phyloP scores from a whole-genome alignment of 1,140 invertebrate species.

The Oncopodura yosiiana region DNA sequence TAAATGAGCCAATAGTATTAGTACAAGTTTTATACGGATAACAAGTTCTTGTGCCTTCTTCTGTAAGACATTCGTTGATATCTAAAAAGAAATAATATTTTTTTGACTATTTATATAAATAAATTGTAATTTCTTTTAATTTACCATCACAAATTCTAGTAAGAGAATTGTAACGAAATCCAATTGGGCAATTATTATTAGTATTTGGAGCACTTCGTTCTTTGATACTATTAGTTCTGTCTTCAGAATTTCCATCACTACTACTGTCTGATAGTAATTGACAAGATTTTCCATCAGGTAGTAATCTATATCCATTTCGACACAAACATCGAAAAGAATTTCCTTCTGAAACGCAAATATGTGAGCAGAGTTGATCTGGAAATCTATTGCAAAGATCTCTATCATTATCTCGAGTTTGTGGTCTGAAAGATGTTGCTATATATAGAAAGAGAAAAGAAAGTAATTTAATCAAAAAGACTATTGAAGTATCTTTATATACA shows the following conservation, averaged over 20 bases:
- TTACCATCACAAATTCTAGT: conserved; percentile 59
- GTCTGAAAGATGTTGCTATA: too few species aligned
- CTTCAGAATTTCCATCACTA: too few species aligned
- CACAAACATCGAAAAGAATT: conserved; percentile 65
- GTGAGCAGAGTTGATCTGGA: conserved; percentile 57
- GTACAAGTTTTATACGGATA: conserved; percentile 47
- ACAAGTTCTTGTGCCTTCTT: conserved; percentile 44
- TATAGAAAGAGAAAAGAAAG: too few species aligned
- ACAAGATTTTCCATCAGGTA: conserved; percentile 57
- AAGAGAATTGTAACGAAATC: conserved; percentile 51
- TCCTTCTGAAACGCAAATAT: conserved; percentile 56
- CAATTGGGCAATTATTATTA: conserved; percentile 46
- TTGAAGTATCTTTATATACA: neutral
- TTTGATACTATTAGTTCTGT: neutral
- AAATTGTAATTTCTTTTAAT: conserved; percentile 30
- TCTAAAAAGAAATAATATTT: conserved; percentile 42
- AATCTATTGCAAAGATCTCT: conserved; percentile 55
- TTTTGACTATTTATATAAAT: conserved; percentile 21
- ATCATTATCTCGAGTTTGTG: too few species aligned
- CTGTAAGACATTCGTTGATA: conserved; percentile 52
- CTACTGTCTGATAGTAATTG: neutral
- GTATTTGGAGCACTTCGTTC: neutral
- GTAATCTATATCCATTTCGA: conserved; percentile 56
- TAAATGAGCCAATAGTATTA: conserved; percentile 57
- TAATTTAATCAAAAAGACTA: neutral